Conservation (phyloP, 1,140 invertebrate species). For the Physella acuta region DNA sequence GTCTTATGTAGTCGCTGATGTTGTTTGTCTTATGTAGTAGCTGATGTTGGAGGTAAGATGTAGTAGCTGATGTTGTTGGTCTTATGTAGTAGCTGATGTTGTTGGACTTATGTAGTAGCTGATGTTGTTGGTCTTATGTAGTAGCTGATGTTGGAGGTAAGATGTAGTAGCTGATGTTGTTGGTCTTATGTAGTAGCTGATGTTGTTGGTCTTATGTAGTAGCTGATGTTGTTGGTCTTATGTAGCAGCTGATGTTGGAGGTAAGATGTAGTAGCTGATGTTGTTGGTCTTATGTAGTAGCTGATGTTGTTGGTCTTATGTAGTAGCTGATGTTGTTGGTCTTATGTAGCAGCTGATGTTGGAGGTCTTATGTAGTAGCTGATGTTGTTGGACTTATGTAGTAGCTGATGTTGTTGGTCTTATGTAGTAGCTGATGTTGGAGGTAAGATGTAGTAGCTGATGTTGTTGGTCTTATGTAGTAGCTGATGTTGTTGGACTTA, state of each 20-base stretch:
- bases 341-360: not conserved
- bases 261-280: not conserved
- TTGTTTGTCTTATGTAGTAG: no score
- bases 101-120: no score
- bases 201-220: not conserved
- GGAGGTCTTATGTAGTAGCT: not conserved
- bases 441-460: no score
- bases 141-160: not conserved
- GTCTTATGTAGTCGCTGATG: no score
- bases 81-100: no score
- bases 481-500: no score
- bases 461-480: no score
- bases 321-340: not conserved
- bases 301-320: not conserved
- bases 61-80: no score
- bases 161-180: not conserved
- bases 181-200: not conserved
- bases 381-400: not conserved
- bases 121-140: not conserved
- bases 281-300: not conserved
- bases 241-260: not conserved
- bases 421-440: not conserved
- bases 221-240: not conserved
- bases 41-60: no score
- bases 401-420: not conserved